Base-by-base conservation (phyloP, 64 coral and sea anemone genomes). In the Actinia equina region DNA sequence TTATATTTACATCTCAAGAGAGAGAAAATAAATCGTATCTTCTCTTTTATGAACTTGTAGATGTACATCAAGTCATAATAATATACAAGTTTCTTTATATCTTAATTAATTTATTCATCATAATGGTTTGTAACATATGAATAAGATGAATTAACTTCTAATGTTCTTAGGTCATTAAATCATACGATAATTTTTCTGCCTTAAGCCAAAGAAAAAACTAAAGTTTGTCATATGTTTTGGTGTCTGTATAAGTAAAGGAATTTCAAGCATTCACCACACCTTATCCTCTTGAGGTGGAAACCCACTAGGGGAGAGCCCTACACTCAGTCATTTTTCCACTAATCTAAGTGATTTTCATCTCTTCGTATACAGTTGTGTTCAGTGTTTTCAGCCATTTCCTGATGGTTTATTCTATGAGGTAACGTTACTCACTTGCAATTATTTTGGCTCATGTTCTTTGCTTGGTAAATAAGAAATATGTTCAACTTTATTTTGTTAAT, bases 381-480 rank as follows among this genome's bases (percentile, higher is more conserved):
- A 94, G 46, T 94, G 92, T 71, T 94, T 94, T 46, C 92, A 89
- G 64, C 83, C 83, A 25, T 94, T 94, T 87, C 92, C 92, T 89
- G 92, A 94, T 63, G 92, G 92, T 44, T 84, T 94, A 61, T 94
- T 94, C 27, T 94, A 94, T 77, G 92, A 94, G 92, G 92, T 87
- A 86, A 74, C 22, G 9, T 41, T 74, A 11, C 13, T 57, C 46
- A 57, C 15, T 2, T 57, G 55, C 0, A 8, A 57, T 14, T 57
- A 14, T 57, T 57, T 16, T 57, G 11, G 6, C 55, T 57, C 11
- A 16, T 13, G 55, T 12, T 57, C 11, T 57, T 57, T 16, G 15
- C 11, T 57, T 57, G 11, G 55, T 57, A 57, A 57, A 57, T 57
- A 57, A 57, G 13, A 12, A 49, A 49, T 49, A 49, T 49, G 46